phyloP scores from a whole-genome alignment of 2,113 vertebrate species.

The Holacanthus passer region DNA sequence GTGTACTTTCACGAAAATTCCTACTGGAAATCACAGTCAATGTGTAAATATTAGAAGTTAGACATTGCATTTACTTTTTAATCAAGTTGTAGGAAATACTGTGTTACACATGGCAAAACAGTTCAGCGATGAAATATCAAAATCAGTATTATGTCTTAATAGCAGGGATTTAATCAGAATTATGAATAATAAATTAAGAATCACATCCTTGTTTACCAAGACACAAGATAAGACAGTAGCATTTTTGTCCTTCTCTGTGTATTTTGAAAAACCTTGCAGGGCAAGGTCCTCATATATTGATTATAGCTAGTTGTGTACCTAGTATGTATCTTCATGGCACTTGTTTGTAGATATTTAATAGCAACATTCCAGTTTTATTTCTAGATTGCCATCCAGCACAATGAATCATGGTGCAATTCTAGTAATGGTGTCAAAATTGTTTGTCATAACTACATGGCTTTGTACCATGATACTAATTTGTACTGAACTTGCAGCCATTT shows the following conservation, averaged over 20 bases:
- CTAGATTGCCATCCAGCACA: slow-evolving; percentile 35
- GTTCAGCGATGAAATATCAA: slow-evolving; percentile 33
- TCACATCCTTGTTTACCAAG: slow-evolving; percentile 32
- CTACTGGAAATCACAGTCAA: slow-evolving; percentile 32
- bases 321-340: slow-evolving; percentile 55
- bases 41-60: slow-evolving; percentile 28
- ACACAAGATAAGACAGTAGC: slow-evolving; percentile 40
- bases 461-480: slow-evolving; percentile 37
- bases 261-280: slow-evolving; percentile 82
- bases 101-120: slow-evolving; percentile 38
- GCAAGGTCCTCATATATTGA: slow-evolving; percentile 73
- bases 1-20: slow-evolving; percentile 33
- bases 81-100: slow-evolving; percentile 28
- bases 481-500: slow-evolving; percentile 15
- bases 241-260: slow-evolving; percentile 58
- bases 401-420: slow-evolving; percentile 30
- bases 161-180: slow-evolving; percentile 49
- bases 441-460: slow-evolving; percentile 47
- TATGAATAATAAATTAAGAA: slow-evolving; percentile 34
- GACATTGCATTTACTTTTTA: slow-evolving; percentile 35
- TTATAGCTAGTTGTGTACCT: slow-evolving; percentile 46
- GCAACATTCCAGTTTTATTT: slow-evolving; percentile 73
- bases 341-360: slow-evolving; percentile 67
- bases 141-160: slow-evolving; percentile 74
- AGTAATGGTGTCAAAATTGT: slow-evolving; percentile 39